phyloP scores from a whole-genome alignment of 1,140 invertebrate genomes.

The Orchestia grillus region DNA sequence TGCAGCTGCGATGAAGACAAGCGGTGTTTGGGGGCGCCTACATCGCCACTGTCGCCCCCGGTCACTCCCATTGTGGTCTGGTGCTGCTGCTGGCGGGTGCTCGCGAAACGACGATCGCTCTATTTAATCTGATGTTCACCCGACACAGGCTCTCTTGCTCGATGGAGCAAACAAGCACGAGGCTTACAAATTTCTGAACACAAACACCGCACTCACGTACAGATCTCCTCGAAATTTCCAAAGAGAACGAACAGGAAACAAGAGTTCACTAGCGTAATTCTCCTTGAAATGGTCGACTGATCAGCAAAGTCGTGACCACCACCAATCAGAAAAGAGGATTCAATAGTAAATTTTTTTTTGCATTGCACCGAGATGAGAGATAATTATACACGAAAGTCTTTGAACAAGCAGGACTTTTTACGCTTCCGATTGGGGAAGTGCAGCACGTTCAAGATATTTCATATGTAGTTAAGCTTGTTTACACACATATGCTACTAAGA shows the following conservation, averaged over 20 bases:
- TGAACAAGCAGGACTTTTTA: background rate
- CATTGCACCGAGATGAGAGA: background rate
- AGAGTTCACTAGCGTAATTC: background rate
- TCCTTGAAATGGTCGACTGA: background rate
- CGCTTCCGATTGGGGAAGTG: background rate
- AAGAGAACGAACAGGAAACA: background rate
- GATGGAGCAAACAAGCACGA: background rate
- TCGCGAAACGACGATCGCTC: background rate
- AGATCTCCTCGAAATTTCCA: background rate
- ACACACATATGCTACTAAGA: background rate
- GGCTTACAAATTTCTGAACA: background rate
- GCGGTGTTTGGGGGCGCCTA: constrained; percentile 19
- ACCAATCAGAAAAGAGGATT: background rate
- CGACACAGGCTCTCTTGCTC: background rate
- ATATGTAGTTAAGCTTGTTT: background rate
- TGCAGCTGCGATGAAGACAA: constrained; percentile 49
- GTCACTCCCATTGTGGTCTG: constrained; percentile 44
- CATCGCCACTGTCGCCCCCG: background rate
- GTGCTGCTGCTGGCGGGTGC: background rate
- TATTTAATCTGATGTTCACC: background rate
- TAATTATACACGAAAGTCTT: background rate
- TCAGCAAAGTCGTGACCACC: background rate
- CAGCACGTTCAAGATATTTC: background rate
- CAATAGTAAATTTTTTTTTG: background rate
- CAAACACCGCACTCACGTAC: background rate